Percentiles rank a stretch among this genome's conserved stretches.
phyloP scores from a whole-genome alignment of 2,888 invertebrate species.

The Lutraria lutraria region DNA sequence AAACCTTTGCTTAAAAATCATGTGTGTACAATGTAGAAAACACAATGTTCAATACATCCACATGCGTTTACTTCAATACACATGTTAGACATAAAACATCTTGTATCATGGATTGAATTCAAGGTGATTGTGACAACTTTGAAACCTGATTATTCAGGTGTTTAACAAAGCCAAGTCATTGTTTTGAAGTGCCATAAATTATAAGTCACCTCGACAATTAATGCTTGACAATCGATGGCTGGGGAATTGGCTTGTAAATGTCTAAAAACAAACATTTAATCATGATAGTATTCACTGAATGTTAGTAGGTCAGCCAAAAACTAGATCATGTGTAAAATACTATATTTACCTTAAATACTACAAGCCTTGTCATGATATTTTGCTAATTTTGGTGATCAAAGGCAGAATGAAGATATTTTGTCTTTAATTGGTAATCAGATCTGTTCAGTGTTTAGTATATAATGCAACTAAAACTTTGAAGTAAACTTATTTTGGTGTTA shows the following conservation, averaged over 20 bases:
- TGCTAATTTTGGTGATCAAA: neutral
- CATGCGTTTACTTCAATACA: no score
- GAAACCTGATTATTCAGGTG: neutral
- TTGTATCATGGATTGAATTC: no score
- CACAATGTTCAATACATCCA: no score
- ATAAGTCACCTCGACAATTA: neutral
- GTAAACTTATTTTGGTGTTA: no score
- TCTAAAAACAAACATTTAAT: neutral
- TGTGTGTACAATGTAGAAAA: no score
- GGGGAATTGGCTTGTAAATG: neutral
- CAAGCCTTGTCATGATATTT: neutral
- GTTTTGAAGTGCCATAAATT: constrained; percentile 4
- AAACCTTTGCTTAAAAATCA: no score
- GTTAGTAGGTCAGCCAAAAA: constrained; percentile 36
- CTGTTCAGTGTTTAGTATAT: neutral
- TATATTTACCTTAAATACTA: constrained; percentile 9
- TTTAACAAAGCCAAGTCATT: neutral
- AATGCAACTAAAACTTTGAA: no score
- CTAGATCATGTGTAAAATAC: constrained; percentile 26
- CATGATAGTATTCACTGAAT: neutral
- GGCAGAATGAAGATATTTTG: neutral
- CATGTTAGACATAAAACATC: no score
- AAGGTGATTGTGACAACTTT: neutral
- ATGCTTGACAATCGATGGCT: neutral
- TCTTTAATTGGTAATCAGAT: neutral